These are phyloP conservation scores for Andrena bicolor DNA, from an alignment of 2,888 invertebrate species.

Conservation along the genomic window DNA sequence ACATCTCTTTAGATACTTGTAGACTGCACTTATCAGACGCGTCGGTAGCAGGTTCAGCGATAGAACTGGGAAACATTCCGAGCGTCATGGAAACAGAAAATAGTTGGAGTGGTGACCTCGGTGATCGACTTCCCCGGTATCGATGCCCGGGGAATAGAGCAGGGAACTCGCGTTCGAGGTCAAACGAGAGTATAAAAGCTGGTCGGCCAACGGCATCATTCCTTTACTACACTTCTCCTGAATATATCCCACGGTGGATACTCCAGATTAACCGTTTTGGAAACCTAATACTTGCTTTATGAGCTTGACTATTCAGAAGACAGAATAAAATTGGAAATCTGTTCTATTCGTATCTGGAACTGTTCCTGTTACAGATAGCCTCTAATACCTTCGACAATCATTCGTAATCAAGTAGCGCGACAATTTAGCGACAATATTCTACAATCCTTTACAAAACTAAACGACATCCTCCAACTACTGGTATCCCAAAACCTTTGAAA, in stretches of 20 bases:
- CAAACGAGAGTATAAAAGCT: slow-evolving; percentile 57
- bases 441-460: too few relatives aligned
- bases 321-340: neutral
- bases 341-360: neutral
- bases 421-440: too few relatives aligned
- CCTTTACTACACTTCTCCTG: slow-evolving; percentile 5
- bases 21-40: neutral
- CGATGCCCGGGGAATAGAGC: slow-evolving; percentile 63
- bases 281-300: neutral
- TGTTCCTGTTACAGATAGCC: neutral
- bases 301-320: neutral
- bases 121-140: slow-evolving; percentile 56
- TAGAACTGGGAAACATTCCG: neutral
- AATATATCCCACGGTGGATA: neutral
- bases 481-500: too few relatives aligned
- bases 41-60: neutral
- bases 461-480: too few relatives aligned
- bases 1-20: neutral
- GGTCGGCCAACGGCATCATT: slow-evolving; percentile 43
- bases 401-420: too few relatives aligned
- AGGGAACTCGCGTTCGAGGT: slow-evolving; percentile 56
- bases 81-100: slow-evolving; percentile 30
- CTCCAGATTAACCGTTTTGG: neutral
- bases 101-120: slow-evolving; percentile 53
- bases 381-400: too few relatives aligned